These are phyloP conservation scores for Leguminivora glycinivorella DNA, from an alignment of 1,140 invertebrate species.

Conservation along the genomic window DNA sequence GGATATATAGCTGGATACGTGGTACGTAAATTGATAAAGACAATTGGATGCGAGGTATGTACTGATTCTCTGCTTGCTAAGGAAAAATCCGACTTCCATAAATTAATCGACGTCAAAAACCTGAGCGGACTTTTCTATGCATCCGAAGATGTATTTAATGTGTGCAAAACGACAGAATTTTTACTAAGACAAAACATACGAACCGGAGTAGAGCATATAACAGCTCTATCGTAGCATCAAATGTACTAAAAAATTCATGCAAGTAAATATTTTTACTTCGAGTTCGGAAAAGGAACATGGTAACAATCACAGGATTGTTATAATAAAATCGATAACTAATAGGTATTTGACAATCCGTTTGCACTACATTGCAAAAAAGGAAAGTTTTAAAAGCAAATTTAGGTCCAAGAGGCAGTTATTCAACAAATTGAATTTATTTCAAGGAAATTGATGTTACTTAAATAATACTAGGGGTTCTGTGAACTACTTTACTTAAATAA, in stretches of 20 bases:
- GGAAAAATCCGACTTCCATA: neutral
- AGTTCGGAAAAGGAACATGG: neutral
- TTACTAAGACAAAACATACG: neutral
- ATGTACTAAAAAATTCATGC: neutral
- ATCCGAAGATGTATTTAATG: neutral
- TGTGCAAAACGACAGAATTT: neutral
- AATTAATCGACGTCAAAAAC: conserved; percentile 1
- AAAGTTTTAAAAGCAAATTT: neutral
- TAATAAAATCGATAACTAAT: too few relatives aligned
- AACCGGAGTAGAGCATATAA: neutral
- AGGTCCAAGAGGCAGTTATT: neutral
- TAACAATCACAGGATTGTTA: neutral
- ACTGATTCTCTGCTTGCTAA: neutral
- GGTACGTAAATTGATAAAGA: neutral
- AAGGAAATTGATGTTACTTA: too few relatives aligned
- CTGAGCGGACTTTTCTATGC: neutral
- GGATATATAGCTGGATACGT: neutral
- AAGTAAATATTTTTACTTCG: neutral
- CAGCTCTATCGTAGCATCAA: neutral
- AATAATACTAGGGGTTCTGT: too few relatives aligned
- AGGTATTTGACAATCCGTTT: too few relatives aligned
- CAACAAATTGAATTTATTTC: neutral
- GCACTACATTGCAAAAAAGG: too few relatives aligned
- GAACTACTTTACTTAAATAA: too few relatives aligned
- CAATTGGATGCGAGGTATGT: neutral